Evolutionary conservation across 2,797 vertebrate genomes (phyloP), one percentile per base, ranked within the genome.

Genomic region (Pampus argenteus): DNA sequence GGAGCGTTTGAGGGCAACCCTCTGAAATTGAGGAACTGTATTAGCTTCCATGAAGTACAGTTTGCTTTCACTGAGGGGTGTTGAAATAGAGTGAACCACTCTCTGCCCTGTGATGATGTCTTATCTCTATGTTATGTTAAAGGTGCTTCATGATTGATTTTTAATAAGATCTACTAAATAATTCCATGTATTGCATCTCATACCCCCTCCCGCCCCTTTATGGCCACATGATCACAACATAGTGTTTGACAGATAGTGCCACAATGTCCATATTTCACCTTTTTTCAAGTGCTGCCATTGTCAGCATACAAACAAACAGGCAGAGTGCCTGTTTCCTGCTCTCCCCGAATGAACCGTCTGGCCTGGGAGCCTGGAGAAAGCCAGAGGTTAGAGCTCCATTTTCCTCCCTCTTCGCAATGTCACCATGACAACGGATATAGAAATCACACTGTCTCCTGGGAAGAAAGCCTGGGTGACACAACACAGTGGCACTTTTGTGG

Each of bases 361-460:
- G 94, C 94, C 94, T 93, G 95, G 92, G 92, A 95, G 94, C 92
- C 87, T n/a, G 86, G 93, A 95, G 93, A 94, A 96, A 97, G 96
- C 95, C 96, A 94, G 83, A 97, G 96, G 96, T 97, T 97, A 96
- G 95, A 93, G 93, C 93, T 89, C 94, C 95, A 95, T 97, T 97
- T 97, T 95, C 95, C 94, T 95, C 94, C 95, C 95, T 95, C 94
- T 95, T 96, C 89, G 90, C 95, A 94, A 84, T 91, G 91, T 99
- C 95, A 89, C 97, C 98, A 99, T 99, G 97, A 97, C 97, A 96
- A 99, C 98, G 95, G 96, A 99, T 98, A 98, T 97, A 98, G 97
- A 99, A 99, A 98, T 98, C 97, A 98, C 96, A 96, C 95, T 95
- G 96, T 96, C 95, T 97, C 95, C 95, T 92, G 94, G 95, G 96